Percentiles rank a stretch among this genome's conserved stretches.
These are phyloP conservation scores for Rhagologus leucostigma DNA, from an alignment of 2,113 vertebrate species.

Conservation along the genomic window DNA sequence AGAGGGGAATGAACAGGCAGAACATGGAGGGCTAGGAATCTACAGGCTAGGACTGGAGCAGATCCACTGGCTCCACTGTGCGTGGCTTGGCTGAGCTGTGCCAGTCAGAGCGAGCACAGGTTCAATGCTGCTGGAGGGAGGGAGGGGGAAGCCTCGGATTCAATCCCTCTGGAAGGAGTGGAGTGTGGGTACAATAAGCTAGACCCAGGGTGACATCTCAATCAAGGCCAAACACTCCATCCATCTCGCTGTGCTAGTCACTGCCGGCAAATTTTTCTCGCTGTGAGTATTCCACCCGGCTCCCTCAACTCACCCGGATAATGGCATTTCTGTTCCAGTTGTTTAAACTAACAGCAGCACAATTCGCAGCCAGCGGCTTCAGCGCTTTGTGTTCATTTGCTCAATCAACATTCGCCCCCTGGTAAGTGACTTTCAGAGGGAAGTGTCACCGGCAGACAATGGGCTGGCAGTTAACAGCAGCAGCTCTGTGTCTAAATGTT, in stretches of 20 bases:
- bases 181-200: not conserved
- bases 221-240: not conserved
- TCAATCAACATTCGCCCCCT: conserved; percentile 56
- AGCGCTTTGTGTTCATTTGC: conserved; percentile 44
- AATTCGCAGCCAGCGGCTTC: conserved; percentile 43
- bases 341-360: conserved; percentile 71
- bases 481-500: conserved; percentile 70
- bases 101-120: not conserved
- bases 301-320: conserved; percentile 28
- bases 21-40: not conserved
- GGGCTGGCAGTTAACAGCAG: conserved; percentile 61
- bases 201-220: not conserved
- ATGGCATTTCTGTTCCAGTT: conserved; percentile 64
- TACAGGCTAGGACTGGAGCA: not conserved
- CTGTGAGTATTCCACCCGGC: conserved; percentile 10
- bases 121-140: not conserved
- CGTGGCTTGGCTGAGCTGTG: not conserved
- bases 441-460: conserved; percentile 73
- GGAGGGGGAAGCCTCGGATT: not conserved
- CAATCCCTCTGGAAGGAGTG: not conserved
- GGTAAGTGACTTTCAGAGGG: conserved; percentile 66
- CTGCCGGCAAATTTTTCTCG: conserved; percentile 8
- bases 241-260: not conserved
- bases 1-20: not conserved
- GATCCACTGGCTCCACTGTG: not conserved